Conservation (phyloP, 2,888 invertebrate species). For the Oligia latruncula region DNA sequence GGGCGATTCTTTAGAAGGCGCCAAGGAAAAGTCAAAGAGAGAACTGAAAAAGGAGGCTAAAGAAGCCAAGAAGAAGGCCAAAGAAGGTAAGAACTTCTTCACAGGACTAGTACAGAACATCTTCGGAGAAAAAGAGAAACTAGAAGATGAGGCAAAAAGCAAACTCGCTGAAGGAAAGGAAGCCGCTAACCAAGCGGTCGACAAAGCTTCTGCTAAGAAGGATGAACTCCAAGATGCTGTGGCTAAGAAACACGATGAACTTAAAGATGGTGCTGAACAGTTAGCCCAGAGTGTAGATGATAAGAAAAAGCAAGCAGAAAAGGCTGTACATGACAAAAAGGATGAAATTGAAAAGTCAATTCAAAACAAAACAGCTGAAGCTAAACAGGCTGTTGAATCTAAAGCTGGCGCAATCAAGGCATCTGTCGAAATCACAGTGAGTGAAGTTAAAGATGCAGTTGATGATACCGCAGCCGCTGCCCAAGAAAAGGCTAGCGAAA, state of each 20-base stretch:
- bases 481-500: slow-evolving; percentile 63
- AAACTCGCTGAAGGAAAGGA: slow-evolving; percentile 83
- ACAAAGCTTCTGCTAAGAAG: slow-evolving; percentile 80
- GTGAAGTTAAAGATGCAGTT: slow-evolving; percentile 70
- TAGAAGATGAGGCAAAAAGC: slow-evolving; percentile 83
- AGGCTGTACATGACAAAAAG: slow-evolving; percentile 70
- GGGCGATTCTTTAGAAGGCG: slow-evolving; percentile 77
- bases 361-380: slow-evolving; percentile 70
- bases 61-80: slow-evolving; percentile 84
- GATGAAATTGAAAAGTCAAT: slow-evolving; percentile 72
- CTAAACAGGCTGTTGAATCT: slow-evolving; percentile 66
- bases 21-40: slow-evolving; percentile 79
- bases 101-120: slow-evolving; percentile 86
- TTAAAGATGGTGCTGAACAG: slow-evolving; percentile 71
- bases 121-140: slow-evolving; percentile 86
- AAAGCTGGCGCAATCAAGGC: slow-evolving; percentile 70
- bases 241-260: slow-evolving; percentile 76
- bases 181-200: slow-evolving; percentile 77
- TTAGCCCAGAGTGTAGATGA: slow-evolving; percentile 70
- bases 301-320: slow-evolving; percentile 73
- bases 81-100: slow-evolving; percentile 86
- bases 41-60: slow-evolving; percentile 79
- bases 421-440: slow-evolving; percentile 70
- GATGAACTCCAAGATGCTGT: slow-evolving; percentile 77
- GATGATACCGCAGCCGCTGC: slow-evolving; percentile 64